Evolutionary conservation across 2,888 invertebrate species (phyloP).

Genomic region (Gerris lacustris): DNA sequence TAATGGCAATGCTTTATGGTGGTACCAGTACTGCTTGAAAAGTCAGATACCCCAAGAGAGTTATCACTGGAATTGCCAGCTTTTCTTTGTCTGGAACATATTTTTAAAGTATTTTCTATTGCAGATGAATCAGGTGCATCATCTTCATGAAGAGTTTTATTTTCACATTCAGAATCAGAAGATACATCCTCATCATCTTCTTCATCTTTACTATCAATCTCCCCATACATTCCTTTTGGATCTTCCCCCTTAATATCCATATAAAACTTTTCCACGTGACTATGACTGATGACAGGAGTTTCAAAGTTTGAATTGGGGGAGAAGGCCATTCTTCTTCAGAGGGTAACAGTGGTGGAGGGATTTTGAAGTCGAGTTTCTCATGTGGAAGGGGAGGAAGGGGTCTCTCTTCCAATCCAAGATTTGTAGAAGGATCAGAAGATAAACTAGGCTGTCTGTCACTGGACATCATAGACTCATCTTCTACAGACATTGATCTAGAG

Average conservation of each 20-base stretch:
- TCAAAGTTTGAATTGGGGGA: slow-evolving; percentile 56
- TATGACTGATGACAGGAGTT: slow-evolving; percentile 60
- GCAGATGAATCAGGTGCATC: slow-evolving; percentile 28
- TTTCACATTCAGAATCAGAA: slow-evolving; percentile 42
- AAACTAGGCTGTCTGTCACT: slow-evolving; percentile 76
- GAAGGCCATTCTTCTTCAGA: slow-evolving; percentile 62
- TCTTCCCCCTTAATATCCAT: slow-evolving; percentile 64
- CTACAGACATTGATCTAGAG: slow-evolving; percentile 68
- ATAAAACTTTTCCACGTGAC: slow-evolving; percentile 67
- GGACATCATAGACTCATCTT: slow-evolving; percentile 69
- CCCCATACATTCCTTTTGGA: slow-evolving; percentile 60
- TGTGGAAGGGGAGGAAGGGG: slow-evolving; percentile 28
- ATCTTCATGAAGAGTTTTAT: slow-evolving; percentile 55
- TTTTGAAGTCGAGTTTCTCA: slow-evolving; percentile 26
- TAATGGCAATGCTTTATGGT: slow-evolving; percentile 51
- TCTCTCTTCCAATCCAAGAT: slow-evolving; percentile 27
- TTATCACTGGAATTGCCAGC: slow-evolving; percentile 50
- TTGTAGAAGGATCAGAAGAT: slow-evolving; percentile 62
- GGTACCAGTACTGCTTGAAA: slow-evolving; percentile 77
- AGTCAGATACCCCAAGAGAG: slow-evolving; percentile 72
- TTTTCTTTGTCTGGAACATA: slow-evolving; percentile 64
- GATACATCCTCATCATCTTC: slow-evolving; percentile 50
- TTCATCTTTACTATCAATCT: slow-evolving; percentile 30
- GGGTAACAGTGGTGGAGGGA: slow-evolving; percentile 28
- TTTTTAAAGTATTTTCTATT: slow-evolving; percentile 65